phyloP scores from a whole-genome alignment of 2,797 vertebrate genomes.

The Pipistrellus kuhlii region DNA sequence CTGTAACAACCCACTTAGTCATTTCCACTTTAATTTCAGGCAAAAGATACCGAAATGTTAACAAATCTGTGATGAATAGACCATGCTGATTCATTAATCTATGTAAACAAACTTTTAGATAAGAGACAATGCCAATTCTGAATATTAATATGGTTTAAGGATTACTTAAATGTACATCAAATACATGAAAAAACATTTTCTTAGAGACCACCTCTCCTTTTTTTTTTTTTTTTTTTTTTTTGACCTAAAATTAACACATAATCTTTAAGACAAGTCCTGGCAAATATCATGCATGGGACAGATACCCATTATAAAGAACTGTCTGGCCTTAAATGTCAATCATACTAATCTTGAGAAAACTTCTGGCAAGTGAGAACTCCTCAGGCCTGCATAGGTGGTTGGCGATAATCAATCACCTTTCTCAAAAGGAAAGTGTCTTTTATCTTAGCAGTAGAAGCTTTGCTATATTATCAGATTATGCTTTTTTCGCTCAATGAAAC shows the following conservation, averaged over 20 bases:
- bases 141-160: neutral
- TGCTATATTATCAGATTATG: neutral
- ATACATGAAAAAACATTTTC: neutral
- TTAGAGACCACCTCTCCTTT: slow-evolving; percentile 29
- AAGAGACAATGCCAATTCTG: neutral
- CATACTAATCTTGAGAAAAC: neutral
- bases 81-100: neutral
- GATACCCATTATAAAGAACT: neutral
- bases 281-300: neutral
- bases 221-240: neutral
- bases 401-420: neutral
- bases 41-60: neutral
- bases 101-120: slow-evolving; percentile 29
- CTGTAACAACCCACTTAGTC: slow-evolving; percentile 16
- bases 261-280: neutral
- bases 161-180: neutral
- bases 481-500: neutral
- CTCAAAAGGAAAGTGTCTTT: neutral
- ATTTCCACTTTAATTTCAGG: slow-evolving; percentile 27
- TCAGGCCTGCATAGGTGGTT: neutral
- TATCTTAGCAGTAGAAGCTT: neutral
- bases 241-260: neutral
- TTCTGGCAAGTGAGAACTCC: neutral
- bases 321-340: neutral
- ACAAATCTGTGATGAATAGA: neutral